Evolutionary conservation across 2,113 vertebrate genomes (phyloP), one percentile per base, ranked within the genome.

Genomic region (Hypocryptadius cinnamomeus): DNA sequence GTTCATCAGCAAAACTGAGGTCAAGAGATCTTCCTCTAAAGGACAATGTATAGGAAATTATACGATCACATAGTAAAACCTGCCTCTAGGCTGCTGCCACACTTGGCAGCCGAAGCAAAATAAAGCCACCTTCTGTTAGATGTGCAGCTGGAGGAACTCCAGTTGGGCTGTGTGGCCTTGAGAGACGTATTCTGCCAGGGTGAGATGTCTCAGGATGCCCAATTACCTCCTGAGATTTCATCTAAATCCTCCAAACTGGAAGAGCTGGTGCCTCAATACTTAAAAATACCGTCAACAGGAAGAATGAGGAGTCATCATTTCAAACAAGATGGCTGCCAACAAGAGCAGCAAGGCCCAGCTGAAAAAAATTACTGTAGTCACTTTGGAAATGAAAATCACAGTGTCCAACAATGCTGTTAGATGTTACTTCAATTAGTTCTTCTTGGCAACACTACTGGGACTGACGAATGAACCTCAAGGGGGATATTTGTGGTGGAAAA

Each of bases 401-500:
- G 59, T 24, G 16, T 92, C 44, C 66, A 90, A 63, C 50, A 92
- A 31, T 64, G 60, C 73, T 89, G 74, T 73, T 79, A 76, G 91
- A 91, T 85, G 80, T 39, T 95, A 63, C 79, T 87, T 85, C 92
- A 93, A 33, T 80, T 91, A 72, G 20, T 73, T 95, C 87, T 81
- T 84, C 74, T 83, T 93, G 89, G 87, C 89, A 92, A 64, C 82
- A 33, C 85, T 54, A 47, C 18, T 65, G 68, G 63, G 87, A 85
- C 70, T 91, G 70, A 79, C 0, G 0, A 91, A 93, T 79, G 17
- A 93, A 95, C 30, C 90, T 90, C 90, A 88, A 90, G 92, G 85
- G 79, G 30, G 76, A 87, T 83, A 89, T 91, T 91, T 93, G 87
- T 96, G 91, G 85, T 92, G 44, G 71, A 93, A 87, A 73, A 87